These are phyloP conservation scores for Drosophila borealis DNA, from an alignment of 2,888 invertebrate species.

Conservation along the genomic window DNA sequence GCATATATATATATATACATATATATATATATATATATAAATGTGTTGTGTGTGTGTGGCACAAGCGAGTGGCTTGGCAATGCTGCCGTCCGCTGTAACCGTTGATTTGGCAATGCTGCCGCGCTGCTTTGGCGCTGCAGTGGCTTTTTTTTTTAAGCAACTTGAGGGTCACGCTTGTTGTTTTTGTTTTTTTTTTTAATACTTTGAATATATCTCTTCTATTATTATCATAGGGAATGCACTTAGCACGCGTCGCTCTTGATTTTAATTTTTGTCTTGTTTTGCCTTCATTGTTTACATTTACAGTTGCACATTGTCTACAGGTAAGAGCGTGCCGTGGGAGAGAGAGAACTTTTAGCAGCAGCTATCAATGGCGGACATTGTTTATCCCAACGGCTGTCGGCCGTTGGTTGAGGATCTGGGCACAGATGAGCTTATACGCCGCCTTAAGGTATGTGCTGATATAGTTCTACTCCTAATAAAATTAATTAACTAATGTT, in stretches of 20 bases:
- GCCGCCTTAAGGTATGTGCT: constrained; percentile 92
- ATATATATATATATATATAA: too few species aligned
- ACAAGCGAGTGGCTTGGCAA: constrained; percentile 54
- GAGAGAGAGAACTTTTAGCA: constrained; percentile 16
- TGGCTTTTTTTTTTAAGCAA: constrained; percentile 22
- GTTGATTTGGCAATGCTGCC: constrained; percentile 74
- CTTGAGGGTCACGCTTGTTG: constrained; percentile 59
- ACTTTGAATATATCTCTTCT: constrained; percentile 9
- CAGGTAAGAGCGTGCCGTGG: constrained; percentile 1
- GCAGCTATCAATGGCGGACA: constrained; percentile 89
- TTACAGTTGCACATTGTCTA: constrained; percentile 34
- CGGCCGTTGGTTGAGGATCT: constrained; percentile 97
- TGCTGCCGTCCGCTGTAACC: constrained; percentile 58
- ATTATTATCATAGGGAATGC: constrained; percentile 14
- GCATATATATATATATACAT: constrained; percentile 15
- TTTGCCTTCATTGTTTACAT: constrained; percentile 29
- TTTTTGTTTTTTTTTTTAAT: constrained; percentile 32
- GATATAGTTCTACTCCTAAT: background rate
- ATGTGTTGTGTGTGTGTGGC: constrained; percentile 33
- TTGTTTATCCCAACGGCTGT: constrained; percentile 97
- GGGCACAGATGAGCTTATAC: constrained; percentile 97
- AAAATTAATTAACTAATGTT: background rate
- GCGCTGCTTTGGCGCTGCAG: constrained; percentile 48
- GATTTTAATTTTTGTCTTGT: background rate
- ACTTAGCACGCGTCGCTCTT: background rate